Evolutionary conservation across 2,113 vertebrate genomes (phyloP).

Genomic region (Pontoporia blainvillei): DNA sequence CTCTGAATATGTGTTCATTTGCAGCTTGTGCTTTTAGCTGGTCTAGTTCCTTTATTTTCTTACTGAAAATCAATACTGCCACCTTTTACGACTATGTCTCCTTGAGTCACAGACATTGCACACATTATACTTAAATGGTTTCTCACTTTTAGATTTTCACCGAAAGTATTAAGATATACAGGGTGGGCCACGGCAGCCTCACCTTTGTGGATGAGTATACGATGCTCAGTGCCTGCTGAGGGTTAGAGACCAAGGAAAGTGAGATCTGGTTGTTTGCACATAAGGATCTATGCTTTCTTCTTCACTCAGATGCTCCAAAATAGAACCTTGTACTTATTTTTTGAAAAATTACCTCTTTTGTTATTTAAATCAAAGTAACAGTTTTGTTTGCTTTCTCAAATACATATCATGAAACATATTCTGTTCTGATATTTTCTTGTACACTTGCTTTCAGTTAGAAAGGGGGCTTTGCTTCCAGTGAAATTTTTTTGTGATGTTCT

Average conservation of each 20-base stretch:
- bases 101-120: background rate
- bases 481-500: background rate
- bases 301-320: background rate
- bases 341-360: background rate
- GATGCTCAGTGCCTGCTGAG: background rate
- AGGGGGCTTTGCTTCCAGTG: background rate
- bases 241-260: background rate
- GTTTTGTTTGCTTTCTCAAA: constrained; percentile 20
- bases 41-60: constrained; percentile 57
- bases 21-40: constrained; percentile 36
- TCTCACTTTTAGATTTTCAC: background rate
- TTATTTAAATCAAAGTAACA: constrained; percentile 19
- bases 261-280: background rate
- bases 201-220: background rate
- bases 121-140: background rate
- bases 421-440: background rate
- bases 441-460: background rate
- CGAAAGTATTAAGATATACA: background rate
- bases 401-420: background rate
- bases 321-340: background rate
- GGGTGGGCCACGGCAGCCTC: background rate
- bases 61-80: constrained; percentile 50
- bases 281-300: background rate
- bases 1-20: constrained; percentile 29
- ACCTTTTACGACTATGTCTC: background rate